Evolutionary conservation across 2,888 invertebrate species (phyloP).

Genomic region (Dorcus hopei): DNA sequence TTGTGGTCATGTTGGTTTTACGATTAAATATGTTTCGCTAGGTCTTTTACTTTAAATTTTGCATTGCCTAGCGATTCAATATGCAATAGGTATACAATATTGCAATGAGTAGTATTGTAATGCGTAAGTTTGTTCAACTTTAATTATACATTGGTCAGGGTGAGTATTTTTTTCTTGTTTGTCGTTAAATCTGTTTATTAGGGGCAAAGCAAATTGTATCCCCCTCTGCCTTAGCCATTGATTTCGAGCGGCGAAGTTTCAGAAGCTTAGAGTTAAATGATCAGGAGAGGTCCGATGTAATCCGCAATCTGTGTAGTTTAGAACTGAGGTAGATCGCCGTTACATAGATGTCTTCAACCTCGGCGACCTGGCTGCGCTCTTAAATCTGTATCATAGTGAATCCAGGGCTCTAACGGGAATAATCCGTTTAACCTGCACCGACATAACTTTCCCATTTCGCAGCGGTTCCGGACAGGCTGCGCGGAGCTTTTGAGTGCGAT

Average conservation of each 20-base stretch:
- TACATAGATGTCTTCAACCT: conserved; percentile 25
- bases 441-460: conserved; percentile 50
- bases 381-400: conserved; percentile 27
- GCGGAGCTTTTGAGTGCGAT: conserved; percentile 30
- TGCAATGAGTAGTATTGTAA: too few relatives aligned
- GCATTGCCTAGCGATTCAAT: too few relatives aligned
- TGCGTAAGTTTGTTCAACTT: too few relatives aligned
- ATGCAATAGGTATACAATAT: too few relatives aligned
- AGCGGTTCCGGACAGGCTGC: conserved; percentile 27
- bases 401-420: conserved; percentile 32
- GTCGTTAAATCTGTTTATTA: not conserved
- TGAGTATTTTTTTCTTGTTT: too few relatives aligned
- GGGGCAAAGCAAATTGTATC: not conserved
- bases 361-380: conserved; percentile 20
- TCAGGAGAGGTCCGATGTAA: conserved; percentile 26
- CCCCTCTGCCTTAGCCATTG: not conserved
- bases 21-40: too few relatives aligned
- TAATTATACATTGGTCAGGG: too few relatives aligned
- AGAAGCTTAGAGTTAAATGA: conserved; percentile 1
- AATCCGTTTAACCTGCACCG: conserved; percentile 49
- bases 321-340: conserved; percentile 20
- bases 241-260: not conserved
- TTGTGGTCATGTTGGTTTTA: too few relatives aligned
- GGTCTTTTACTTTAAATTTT: too few relatives aligned
- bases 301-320: conserved; percentile 31